Evolutionary conservation across 2,797 vertebrate species (phyloP).

Genomic region (Pipistrellus pipistrellus): DNA sequence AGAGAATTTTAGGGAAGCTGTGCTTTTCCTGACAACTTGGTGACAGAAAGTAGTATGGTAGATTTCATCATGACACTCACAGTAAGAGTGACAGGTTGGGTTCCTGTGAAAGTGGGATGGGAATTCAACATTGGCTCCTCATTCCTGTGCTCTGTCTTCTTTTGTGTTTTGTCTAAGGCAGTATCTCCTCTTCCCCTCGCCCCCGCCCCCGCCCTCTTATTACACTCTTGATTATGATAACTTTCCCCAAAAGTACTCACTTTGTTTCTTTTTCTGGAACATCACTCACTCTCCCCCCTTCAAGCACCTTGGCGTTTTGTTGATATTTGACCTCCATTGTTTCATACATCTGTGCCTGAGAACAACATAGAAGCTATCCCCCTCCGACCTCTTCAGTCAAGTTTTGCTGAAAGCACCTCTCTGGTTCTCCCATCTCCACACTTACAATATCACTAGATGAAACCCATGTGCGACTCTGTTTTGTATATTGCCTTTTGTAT

Average conservation of each 20-base stretch:
- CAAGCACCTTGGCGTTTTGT: conserved; percentile 30
- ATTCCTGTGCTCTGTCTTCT: conserved; percentile 1
- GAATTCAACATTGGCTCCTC: not conserved
- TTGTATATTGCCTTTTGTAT: conserved; percentile 73
- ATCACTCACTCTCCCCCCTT: not conserved
- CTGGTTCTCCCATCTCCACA: conserved; percentile 21
- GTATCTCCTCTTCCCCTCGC: not conserved
- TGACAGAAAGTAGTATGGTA: conserved; percentile 77
- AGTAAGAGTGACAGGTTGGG: conserved; percentile 41
- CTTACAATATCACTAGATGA: conserved; percentile 46
- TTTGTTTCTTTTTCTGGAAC: conserved; percentile 21
- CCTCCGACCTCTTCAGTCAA: not conserved
- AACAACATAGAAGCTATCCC: not conserved
- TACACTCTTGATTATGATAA: not conserved
- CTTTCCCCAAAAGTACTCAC: conserved; percentile 28
- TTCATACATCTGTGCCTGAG: not conserved
- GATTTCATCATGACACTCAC: conserved; percentile 72
- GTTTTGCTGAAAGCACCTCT: conserved; percentile 43
- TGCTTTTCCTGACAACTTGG: conserved; percentile 69
- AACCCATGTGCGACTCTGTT: conserved; percentile 58
- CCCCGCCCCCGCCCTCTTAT: not conserved
- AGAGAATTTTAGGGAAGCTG: conserved; percentile 60
- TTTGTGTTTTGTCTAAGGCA: not conserved
- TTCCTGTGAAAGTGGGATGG: conserved; percentile 27
- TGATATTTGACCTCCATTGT: conserved; percentile 6